phyloP scores from a whole-genome alignment of 2,797 vertebrate species.

The Pipistrellus nathusii region DNA sequence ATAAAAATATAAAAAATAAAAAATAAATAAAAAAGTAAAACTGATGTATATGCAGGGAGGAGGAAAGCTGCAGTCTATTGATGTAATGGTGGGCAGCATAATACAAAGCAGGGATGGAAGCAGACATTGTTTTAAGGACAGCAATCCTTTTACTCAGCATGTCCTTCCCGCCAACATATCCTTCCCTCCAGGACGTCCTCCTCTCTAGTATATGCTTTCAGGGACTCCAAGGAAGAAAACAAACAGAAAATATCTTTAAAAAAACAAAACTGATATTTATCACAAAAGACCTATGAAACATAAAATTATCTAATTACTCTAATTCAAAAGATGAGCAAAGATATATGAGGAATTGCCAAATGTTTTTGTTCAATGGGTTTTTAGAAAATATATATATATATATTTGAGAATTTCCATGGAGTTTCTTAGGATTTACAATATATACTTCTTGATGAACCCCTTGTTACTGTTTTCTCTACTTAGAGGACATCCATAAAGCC shows the following conservation, averaged over 20 bases:
- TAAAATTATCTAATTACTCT: background rate
- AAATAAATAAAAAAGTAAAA: background rate
- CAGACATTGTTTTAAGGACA: background rate
- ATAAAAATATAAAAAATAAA: background rate
- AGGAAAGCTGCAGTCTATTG: background rate
- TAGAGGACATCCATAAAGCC: background rate
- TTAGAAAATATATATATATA: background rate
- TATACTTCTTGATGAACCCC: background rate
- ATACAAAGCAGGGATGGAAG: background rate
- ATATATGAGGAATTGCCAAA: background rate
- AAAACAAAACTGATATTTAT: background rate
- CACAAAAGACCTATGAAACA: background rate
- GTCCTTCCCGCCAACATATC: too few relatives aligned
- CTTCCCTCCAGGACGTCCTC: background rate
- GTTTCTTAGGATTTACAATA: background rate
- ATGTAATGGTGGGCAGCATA: background rate
- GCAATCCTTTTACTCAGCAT: background rate
- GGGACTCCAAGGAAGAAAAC: background rate
- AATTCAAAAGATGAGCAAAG: background rate
- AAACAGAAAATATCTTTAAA: background rate
- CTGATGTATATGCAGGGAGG: background rate
- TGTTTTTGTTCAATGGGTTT: background rate
- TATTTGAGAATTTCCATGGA: background rate
- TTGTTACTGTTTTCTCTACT: background rate
- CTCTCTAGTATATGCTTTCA: background rate